Conservation (phyloP, 2,113 vertebrate species). For the Xenus cinereus region DNA sequence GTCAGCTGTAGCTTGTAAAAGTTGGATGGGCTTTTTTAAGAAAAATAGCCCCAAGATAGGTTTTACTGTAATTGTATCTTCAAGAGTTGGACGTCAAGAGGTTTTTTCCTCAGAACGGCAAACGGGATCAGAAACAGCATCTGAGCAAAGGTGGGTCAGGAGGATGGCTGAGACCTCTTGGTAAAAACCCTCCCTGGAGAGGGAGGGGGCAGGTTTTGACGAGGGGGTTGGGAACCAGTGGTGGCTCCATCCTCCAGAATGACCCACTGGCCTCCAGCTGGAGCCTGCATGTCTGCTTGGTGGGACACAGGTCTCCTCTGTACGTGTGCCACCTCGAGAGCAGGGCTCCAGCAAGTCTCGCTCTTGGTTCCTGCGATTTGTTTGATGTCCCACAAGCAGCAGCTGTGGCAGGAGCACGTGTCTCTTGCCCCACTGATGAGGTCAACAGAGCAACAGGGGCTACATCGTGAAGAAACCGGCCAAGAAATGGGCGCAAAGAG, state of each 20-base stretch:
- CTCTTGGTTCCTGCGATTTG: neutral
- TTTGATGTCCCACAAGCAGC: neutral
- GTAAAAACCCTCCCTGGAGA: neutral
- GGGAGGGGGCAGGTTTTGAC: neutral
- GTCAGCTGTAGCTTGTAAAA: slow-evolving; percentile 53
- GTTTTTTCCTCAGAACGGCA: neutral
- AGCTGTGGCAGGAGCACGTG: fast-evolving
- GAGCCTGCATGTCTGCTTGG: neutral
- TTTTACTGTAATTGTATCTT: slow-evolving; percentile 34
- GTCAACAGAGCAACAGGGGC: neutral
- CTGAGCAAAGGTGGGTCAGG: neutral
- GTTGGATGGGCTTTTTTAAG: slow-evolving; percentile 26
- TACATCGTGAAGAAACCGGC: neutral
- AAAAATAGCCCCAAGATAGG: slow-evolving; percentile 38
- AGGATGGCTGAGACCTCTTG: neutral
- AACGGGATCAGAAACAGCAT: neutral
- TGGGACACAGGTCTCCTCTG: neutral
- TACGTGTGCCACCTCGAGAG: neutral
- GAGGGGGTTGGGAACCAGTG: fast-evolving
- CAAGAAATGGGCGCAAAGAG: neutral
- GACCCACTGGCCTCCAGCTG: neutral
- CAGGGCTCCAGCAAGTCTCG: neutral
- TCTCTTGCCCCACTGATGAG: neutral
- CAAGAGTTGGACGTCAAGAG: neutral
- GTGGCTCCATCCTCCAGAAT: neutral